Base-by-base conservation (phyloP, 2,888 invertebrate species). In the Fabriciana adippe region DNA sequence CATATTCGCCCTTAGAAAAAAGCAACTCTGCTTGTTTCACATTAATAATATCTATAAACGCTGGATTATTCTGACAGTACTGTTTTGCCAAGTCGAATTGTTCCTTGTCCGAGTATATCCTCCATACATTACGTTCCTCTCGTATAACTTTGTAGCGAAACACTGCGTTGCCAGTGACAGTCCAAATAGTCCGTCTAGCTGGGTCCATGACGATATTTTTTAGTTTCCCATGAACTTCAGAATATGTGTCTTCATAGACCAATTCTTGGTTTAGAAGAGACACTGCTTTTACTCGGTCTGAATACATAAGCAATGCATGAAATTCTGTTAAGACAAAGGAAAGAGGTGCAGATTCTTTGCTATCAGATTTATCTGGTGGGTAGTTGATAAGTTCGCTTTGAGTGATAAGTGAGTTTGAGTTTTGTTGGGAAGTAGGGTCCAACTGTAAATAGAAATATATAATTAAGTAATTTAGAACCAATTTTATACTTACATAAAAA, bases 91-190 rank as follows among this genome's bases (percentile, higher is more conserved):
- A 86, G 72, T 97, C 97, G 82, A 97, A 99, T 78, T 97, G 95
- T 62, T 95, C 95, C 79, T 96, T 96, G 64, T 97, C 96, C 55
- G 97, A 94, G 84, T 98, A 98, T 74, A 98, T 96, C 81, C 95
- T 94, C 98, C 97, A 98, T 0, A 97, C 95, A 81, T 97, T 96
- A 53, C 97, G 93, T 78, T 97, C 96, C 86, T 99, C 99, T 73
- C 95, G 94, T 0, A 94, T 82, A 1, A 99, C 95, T 90, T 95
- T 96, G 81, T 97, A 98, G 76, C 96, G 95, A 80, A 97, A 98
- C 21, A 99, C 95, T 3, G 95, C 94, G 80, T 95, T 95, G 74
- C 97, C 96, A 0, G 98, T 97, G 71, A 96, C 96, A 0, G 96
- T 95, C 96, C 98, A 99, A 69, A 99, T 96, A 0, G 95, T 94